Conservation (phyloP, 2,888 invertebrate species). For the Amphipoea lucens region DNA sequence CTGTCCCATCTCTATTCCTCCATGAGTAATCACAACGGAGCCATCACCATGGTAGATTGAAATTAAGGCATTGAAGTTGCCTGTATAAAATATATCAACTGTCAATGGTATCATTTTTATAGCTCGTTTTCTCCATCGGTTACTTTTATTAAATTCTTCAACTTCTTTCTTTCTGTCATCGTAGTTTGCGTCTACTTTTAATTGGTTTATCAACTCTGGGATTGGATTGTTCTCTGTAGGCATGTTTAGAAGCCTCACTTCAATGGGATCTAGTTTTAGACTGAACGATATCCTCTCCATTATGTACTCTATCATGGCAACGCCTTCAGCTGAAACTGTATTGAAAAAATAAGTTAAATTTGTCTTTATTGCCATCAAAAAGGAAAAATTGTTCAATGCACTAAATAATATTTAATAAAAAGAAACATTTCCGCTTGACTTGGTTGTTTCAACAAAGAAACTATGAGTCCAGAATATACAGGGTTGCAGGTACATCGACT, state of each 20-base stretch:
- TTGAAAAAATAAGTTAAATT: neutral
- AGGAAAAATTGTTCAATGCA: neutral
- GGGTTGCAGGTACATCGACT: neutral
- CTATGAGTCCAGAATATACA: neutral
- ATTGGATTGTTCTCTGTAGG: slow-evolving; percentile 82
- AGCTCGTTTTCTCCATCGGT: slow-evolving; percentile 94
- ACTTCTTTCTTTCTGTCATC: slow-evolving; percentile 84
- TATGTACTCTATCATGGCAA: slow-evolving; percentile 91
- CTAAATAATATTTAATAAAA: neutral
- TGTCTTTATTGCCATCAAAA: neutral
- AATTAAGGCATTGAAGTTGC: slow-evolving; percentile 90
- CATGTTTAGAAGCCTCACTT: slow-evolving; percentile 91
- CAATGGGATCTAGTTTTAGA: slow-evolving; percentile 89
- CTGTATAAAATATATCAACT: slow-evolving; percentile 89
- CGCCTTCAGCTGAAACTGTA: slow-evolving; percentile 90
- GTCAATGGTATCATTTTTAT: slow-evolving; percentile 92
- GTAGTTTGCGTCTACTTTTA: slow-evolving; percentile 88
- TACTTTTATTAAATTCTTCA: slow-evolving; percentile 90
- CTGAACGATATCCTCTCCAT: slow-evolving; percentile 92
- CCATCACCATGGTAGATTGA: slow-evolving; percentile 93
- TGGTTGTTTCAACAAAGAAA: slow-evolving; percentile 31
- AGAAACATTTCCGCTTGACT: neutral
- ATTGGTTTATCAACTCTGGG: slow-evolving; percentile 87
- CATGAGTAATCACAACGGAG: slow-evolving; percentile 92
- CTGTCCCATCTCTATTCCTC: slow-evolving; percentile 94